A percentile compares a stretch with the other conserved stretches of the same genome.
These are phyloP conservation scores for Cichlasoma orientale DNA, from an alignment of 2,797 vertebrate genomes.

Conservation along the genomic window DNA sequence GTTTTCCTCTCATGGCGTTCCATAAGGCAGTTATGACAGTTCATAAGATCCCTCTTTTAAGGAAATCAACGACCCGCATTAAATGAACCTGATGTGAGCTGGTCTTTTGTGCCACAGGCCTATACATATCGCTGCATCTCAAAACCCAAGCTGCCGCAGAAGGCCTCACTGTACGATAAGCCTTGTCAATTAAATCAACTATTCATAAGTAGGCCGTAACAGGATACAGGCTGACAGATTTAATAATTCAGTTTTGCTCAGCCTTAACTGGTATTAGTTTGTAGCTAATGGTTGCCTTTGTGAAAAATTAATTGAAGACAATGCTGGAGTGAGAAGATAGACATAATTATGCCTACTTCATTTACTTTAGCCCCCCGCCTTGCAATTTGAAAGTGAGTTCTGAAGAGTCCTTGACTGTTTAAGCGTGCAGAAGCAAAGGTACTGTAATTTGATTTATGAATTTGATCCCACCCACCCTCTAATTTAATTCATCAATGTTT, in stretches of 20 bases:
- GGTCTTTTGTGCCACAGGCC: slow-evolving; percentile 68
- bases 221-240: slow-evolving; percentile 90
- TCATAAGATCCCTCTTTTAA: slow-evolving; percentile 61
- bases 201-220: slow-evolving; percentile 93
- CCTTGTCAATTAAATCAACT: slow-evolving; percentile 96
- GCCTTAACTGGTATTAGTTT: slow-evolving; percentile 86
- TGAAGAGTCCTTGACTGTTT: slow-evolving; percentile 63
- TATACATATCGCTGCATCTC: slow-evolving; percentile 79
- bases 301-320: slow-evolving; percentile 88
- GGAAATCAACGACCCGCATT: slow-evolving; percentile 56
- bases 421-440: slow-evolving; percentile 71
- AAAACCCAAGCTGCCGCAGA: slow-evolving; percentile 81
- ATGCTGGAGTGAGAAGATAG: slow-evolving; percentile 81
- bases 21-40: slow-evolving; percentile 73
- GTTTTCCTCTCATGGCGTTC: background rate
- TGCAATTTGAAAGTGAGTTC: slow-evolving; percentile 68
- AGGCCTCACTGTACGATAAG: slow-evolving; percentile 85
- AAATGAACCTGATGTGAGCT: slow-evolving; percentile 70
- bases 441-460: slow-evolving; percentile 88
- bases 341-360: slow-evolving; percentile 82
- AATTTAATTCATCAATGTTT: slow-evolving; percentile 87
- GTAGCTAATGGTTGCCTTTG: slow-evolving; percentile 87
- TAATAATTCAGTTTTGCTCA: slow-evolving; percentile 95
- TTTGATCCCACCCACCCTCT: slow-evolving; percentile 79
- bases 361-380: slow-evolving; percentile 70